Evolutionary conservation across 2,888 invertebrate genomes (phyloP).

Genomic region (Latheticus oryzae): DNA sequence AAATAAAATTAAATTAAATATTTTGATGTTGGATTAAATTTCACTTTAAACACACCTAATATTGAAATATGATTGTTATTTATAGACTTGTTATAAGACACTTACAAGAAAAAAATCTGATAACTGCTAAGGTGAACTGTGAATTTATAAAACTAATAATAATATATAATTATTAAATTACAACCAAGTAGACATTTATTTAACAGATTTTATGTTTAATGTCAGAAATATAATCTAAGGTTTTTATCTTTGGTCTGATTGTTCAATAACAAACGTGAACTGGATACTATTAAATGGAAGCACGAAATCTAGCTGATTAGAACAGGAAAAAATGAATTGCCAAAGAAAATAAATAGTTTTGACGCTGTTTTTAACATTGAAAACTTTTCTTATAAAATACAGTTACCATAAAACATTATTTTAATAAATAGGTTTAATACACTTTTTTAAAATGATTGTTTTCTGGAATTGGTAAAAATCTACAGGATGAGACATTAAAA

Average conservation of each 20-base stretch:
- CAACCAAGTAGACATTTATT: conserved; percentile 12
- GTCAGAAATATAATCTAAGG: too few species aligned
- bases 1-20: not conserved
- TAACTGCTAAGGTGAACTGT: conserved; percentile 18
- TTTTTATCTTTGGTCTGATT: conserved; percentile 24
- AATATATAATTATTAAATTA: conserved; percentile 25
- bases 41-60: too few species aligned
- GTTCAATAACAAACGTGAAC: conserved; percentile 19
- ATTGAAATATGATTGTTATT: conserved; percentile 17
- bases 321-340: not conserved
- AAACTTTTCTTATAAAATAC: not conserved
- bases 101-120: conserved; percentile 18
- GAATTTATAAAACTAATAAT: conserved; percentile 16
- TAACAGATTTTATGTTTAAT: too few species aligned
- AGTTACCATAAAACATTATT: not conserved
- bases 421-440: too few species aligned
- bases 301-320: conserved; percentile 11
- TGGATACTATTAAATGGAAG: conserved; percentile 13
- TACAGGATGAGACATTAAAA: too few species aligned
- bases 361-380: not conserved
- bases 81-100: conserved; percentile 5
- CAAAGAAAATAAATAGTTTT: conserved; percentile 6
- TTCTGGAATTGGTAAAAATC: too few species aligned
- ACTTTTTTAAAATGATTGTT: too few species aligned
- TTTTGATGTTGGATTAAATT: conserved; percentile 5